Evolutionary conservation across 1,140 invertebrate species (phyloP), one percentile per base, ranked within the genome.

Genomic region (Bicyclus anynana): DNA sequence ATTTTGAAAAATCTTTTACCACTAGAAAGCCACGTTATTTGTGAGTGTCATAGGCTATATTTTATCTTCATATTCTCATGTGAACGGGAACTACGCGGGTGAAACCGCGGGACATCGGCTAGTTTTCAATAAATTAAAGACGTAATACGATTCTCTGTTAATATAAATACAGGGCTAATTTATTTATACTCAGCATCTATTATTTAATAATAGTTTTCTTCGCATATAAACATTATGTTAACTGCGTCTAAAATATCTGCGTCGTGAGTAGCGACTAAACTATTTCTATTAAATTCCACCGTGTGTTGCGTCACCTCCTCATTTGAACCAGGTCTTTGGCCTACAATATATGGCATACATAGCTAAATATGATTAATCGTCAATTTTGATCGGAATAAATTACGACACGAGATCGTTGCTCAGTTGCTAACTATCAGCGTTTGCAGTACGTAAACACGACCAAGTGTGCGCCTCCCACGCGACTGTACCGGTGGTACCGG

Each of bases 381-480:
- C 37, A 40, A 17, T 40, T 16, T 40, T 40, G 13, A 40, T 40
- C 9, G 16, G 37, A 16, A 40, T 40, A 40, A 40, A 40, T 40
- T 17, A 40, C 37, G 37, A 5, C 4, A 10, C 10, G 3, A 12
- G 3, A 26, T 7, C 23, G 7, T 7, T 4, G 23, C 9, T 10
- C 10, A 29, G 27, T 38, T n/a, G 7, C 37, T 14, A 40, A 5
- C 37, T 69, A 72, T 71, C 61, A 69, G 72, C 71, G 73, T 68
- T 71, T 70, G 65, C 69, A 59, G 56, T 68, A 63, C 57, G 71
- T 64, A 67, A 69, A 69, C 65, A 44, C 33, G 64, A 66, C 67
- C 58, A 67, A 66, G 37, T 51, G 47, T 76, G 71, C 67, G 72
- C 77, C 74, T 78, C 76, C 77, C 74, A 81, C 79, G 72, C 77